A percentile compares a stretch with the other conserved stretches of the same genome.
Evolutionary conservation across 1,140 invertebrate genomes (phyloP).

Genomic region (Leptinotarsa lineolata): DNA sequence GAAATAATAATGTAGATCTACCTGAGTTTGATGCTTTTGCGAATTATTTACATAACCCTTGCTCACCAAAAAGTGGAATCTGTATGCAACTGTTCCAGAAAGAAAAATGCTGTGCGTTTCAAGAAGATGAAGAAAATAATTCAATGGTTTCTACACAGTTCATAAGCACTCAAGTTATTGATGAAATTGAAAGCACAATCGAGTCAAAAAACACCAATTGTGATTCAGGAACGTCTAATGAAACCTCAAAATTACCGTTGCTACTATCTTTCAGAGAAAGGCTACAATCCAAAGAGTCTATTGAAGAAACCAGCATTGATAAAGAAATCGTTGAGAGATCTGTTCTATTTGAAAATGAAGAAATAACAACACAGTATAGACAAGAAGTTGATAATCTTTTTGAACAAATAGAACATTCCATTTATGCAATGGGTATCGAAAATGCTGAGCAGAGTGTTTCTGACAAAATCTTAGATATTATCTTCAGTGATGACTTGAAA

Average conservation of each 20-base stretch:
- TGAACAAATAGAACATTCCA: conserved; percentile 49
- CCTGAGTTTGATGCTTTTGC: conserved; percentile 31
- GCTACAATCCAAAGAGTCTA: background rate
- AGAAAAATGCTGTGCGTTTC: background rate
- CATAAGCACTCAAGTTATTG: conserved; percentile 31
- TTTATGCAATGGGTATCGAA: conserved; percentile 44
- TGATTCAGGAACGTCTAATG: conserved; percentile 19
- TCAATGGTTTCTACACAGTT: conserved; percentile 10
- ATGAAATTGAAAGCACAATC: conserved; percentile 32
- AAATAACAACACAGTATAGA: conserved; percentile 36
- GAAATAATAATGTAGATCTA: background rate
- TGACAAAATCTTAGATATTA: conserved; percentile 41
- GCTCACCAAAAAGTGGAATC: background rate
- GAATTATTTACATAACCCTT: conserved; percentile 11
- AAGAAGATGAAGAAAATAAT: background rate
- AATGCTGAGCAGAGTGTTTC: conserved; percentile 30
- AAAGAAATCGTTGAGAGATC: conserved; percentile 29
- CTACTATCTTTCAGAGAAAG: conserved; percentile 23
- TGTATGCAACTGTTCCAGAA: background rate
- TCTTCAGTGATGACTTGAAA: conserved; percentile 32
- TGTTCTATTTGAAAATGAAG: conserved; percentile 34
- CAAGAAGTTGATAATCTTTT: conserved; percentile 47
- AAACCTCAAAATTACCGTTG: conserved; percentile 31
- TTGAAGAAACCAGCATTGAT: conserved; percentile 15
- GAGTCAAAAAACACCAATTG: conserved; percentile 10